Evolutionary conservation across 2,888 invertebrate genomes (phyloP).

Genomic region (Torymus tubicola): DNA sequence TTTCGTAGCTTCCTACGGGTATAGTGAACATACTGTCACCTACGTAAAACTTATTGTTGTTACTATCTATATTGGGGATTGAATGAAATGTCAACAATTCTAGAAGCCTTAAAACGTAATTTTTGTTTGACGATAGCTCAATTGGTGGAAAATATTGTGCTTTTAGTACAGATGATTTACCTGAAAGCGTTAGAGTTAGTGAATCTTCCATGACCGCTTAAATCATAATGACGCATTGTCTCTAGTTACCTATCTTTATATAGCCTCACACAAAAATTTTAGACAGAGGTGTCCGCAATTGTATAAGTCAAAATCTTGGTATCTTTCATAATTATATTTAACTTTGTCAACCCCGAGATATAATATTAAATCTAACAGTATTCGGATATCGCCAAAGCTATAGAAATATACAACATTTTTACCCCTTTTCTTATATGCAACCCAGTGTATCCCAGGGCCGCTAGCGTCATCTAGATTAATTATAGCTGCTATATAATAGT

Average conservation of each 20-base stretch:
- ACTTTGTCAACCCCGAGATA: slow-evolving; percentile 56
- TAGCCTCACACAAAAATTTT: slow-evolving; percentile 7
- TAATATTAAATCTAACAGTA: slow-evolving; percentile 42
- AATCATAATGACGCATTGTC: too few species aligned
- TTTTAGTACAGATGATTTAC: too few species aligned
- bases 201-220: too few species aligned
- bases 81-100: too few species aligned
- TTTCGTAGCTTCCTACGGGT: neutral
- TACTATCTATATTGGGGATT: neutral
- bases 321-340: slow-evolving; percentile 56
- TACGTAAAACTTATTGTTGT: slow-evolving; percentile 4
- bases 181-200: too few species aligned
- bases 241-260: neutral
- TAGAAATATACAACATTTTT: too few species aligned
- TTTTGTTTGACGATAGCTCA: too few species aligned
- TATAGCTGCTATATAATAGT: too few species aligned
- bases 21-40: neutral
- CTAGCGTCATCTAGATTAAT: neutral
- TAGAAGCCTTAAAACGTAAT: too few species aligned
- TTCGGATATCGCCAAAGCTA: too few species aligned
- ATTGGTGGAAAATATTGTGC: too few species aligned
- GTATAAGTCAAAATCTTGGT: slow-evolving; percentile 47
- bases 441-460: neutral
- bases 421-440: neutral
- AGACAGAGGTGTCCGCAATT: neutral